These are phyloP conservation scores for Drosophila melanocephala DNA, from an alignment of 2,888 invertebrate genomes.

Conservation along the genomic window DNA sequence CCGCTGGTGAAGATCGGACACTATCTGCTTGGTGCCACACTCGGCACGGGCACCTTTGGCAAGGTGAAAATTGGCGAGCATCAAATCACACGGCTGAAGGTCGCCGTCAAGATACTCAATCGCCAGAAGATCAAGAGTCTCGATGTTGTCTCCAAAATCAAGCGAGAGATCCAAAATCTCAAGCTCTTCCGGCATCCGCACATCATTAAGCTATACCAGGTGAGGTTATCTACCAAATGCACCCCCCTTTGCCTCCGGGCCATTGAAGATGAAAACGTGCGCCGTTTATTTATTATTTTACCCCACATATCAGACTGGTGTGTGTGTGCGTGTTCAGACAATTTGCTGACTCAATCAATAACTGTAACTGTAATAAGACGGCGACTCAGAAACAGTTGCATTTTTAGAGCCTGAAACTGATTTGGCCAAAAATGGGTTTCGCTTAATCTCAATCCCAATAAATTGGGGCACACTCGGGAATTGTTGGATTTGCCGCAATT, in stretches of 20 bases:
- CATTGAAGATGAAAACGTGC: too few relatives aligned
- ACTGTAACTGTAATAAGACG: neutral
- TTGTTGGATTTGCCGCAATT: neutral
- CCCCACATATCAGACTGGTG: neutral
- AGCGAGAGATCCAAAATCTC: slow-evolving; percentile 99
- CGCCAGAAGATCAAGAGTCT: slow-evolving; percentile 99
- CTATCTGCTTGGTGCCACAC: slow-evolving; percentile 93
- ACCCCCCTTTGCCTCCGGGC: neutral
- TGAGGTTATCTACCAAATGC: slow-evolving; percentile 76
- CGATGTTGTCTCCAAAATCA: slow-evolving; percentile 99
- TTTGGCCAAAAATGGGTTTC: neutral
- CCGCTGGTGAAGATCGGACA: slow-evolving; percentile 97
- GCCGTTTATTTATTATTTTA: neutral
- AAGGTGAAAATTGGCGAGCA: slow-evolving; percentile 99
- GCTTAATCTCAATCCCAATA: neutral
- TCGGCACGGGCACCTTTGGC: slow-evolving; percentile 99
- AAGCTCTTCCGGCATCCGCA: slow-evolving; percentile 99
- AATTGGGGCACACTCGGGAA: too few relatives aligned
- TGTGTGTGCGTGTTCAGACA: neutral
- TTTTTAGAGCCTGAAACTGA: neutral
- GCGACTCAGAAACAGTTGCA: neutral
- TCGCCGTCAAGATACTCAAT: slow-evolving; percentile 99
- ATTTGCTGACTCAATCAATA: neutral
- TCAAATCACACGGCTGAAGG: slow-evolving; percentile 98
- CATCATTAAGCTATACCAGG: slow-evolving; percentile 98